phyloP scores from a whole-genome alignment of 2,888 invertebrate genomes.

The Brenthis daphne region DNA sequence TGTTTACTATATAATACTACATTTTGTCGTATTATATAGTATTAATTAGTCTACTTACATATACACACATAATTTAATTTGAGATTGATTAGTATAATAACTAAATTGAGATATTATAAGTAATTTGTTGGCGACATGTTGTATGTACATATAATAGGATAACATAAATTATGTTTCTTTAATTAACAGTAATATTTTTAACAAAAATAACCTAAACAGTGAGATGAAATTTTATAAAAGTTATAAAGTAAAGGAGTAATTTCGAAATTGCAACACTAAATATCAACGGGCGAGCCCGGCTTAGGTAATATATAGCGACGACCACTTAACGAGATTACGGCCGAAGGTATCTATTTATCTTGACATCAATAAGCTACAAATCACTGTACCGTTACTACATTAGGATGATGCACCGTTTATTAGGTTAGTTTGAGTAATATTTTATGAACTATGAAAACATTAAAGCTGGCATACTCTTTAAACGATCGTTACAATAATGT shows the following conservation, averaged over 20 bases:
- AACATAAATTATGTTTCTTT: neutral
- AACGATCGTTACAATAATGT: too few species aligned
- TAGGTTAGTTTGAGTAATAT: constrained; percentile 6
- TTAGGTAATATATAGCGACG: constrained; percentile 74
- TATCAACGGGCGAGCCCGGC: constrained; percentile 54
- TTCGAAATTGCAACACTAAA: constrained; percentile 49
- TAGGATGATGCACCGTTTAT: constrained; percentile 13
- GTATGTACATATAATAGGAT: too few species aligned
- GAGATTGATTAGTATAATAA: too few species aligned
- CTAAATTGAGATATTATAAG: too few species aligned
- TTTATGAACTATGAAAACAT: too few species aligned
- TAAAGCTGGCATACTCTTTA: too few species aligned
- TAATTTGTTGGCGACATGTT: too few species aligned
- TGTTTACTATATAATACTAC: too few species aligned
- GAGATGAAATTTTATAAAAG: neutral
- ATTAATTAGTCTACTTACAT: too few species aligned
- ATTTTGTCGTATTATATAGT: too few species aligned
- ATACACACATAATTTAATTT: too few species aligned
- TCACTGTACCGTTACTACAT: constrained; percentile 10
- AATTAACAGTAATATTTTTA: neutral
- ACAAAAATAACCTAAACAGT: neutral
- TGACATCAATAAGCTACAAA: constrained; percentile 27
- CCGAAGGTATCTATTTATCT: constrained; percentile 47
- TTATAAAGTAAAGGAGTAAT: constrained; percentile 17
- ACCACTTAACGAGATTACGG: constrained; percentile 75